Evolutionary conservation across 1,140 invertebrate species (phyloP), one percentile per base, ranked within the genome.

Genomic region (Drosophila kepulauana): DNA sequence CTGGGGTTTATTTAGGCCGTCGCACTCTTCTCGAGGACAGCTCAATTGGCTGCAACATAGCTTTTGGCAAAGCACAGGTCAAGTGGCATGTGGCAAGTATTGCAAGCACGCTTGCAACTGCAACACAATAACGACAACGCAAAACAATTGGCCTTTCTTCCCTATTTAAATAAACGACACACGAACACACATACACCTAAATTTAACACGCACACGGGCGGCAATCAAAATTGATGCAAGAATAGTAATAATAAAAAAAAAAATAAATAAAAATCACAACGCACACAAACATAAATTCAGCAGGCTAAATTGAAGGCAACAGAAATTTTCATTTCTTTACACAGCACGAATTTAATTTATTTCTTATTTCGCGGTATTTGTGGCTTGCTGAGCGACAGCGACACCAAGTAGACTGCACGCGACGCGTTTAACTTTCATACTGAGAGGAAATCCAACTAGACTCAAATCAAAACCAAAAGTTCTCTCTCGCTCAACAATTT

Each of bases 351-450:
- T 11, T 41, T 61, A 45, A 48, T 71, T 71, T 46, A 41, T 59
- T 69, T 68, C n/a, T 58, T 65, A 38, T 65, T 72, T 33, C 48
- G 48, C 33, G 46, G 38, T 43, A 38, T 30, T 25, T 59, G 15
- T 25, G 11, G 10, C 10, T 43, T n/a, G 20, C 20, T 2, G 7
- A 3, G 15, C 56, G 20, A 62, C 15, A 16, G 46, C 52, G 15
- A 13, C 41, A 51, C 57, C 0, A 38, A 38, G 43, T 63, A 63
- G 66, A 62, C 72, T 71, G 57, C 20, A 51, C 63, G 58, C 77
- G 73, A 48, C 67, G 77, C 35, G 67, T 54, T 71, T 43, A 51
- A 63, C 63, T 72, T 71, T 75, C 65, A 62, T 70, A 78, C 65
- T 75, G 61, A 75, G 57, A 8, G 8, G 7, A 56, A 65, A 45